Conservation (phyloP, 2,797 vertebrate genomes). For the Avahi laniger region DNA sequence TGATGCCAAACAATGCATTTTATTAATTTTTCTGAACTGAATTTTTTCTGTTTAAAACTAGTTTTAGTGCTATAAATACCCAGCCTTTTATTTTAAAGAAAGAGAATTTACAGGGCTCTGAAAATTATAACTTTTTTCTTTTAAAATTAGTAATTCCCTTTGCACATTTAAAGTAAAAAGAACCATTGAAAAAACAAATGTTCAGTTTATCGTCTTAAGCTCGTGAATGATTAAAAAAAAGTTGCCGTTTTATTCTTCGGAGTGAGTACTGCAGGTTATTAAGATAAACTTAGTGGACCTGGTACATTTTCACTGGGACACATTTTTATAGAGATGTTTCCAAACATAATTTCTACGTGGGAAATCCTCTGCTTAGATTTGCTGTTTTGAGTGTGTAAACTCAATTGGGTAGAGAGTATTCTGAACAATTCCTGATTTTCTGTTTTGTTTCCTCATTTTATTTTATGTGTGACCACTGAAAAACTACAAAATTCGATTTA, state of each 20-base stretch:
- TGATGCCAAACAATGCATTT: neutral
- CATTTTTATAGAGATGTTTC: neutral
- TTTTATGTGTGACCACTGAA: neutral
- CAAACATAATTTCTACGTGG: neutral
- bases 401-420: neutral
- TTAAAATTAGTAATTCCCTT: conserved; percentile 49
- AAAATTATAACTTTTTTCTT: conserved; percentile 16
- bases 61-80: neutral
- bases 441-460: conserved; percentile 3
- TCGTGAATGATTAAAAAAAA: neutral
- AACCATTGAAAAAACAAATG: conserved; percentile 6
- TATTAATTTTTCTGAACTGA: conserved; percentile 40
- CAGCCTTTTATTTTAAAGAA: neutral
- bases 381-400: neutral
- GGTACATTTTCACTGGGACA: neutral
- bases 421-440: conserved; percentile 27
- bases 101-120: neutral
- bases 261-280: neutral
- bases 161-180: conserved; percentile 32
- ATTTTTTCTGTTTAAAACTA: neutral
- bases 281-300: neutral
- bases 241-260: conserved; percentile 6
- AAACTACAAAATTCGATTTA: neutral
- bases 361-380: neutral
- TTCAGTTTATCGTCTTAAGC: conserved; percentile 30